Evolutionary conservation across 1,140 invertebrate species (phyloP).

Genomic region (Nixonia krombeini): DNA sequence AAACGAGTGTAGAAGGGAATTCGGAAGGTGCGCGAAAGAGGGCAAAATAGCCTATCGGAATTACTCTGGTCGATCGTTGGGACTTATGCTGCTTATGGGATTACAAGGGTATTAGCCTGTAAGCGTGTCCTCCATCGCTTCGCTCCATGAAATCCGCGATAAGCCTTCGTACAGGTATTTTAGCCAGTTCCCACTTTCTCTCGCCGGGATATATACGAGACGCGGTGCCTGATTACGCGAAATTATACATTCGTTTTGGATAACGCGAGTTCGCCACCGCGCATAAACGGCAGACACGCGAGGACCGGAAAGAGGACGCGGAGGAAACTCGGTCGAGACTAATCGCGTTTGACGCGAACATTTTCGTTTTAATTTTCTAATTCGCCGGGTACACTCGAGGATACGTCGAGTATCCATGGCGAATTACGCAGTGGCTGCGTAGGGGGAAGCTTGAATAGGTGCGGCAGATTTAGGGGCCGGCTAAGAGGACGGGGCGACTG

Average conservation of each 20-base stretch:
- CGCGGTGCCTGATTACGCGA: slow-evolving; percentile 16
- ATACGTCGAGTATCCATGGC: slow-evolving; percentile 26
- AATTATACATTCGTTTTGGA: slow-evolving; percentile 28
- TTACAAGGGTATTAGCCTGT: slow-evolving; percentile 61
- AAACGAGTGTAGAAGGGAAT: slow-evolving; percentile 10
- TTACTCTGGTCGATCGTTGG: slow-evolving; percentile 63
- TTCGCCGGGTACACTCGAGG: not conserved
- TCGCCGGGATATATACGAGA: slow-evolving; percentile 26
- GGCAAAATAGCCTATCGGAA: slow-evolving; percentile 57
- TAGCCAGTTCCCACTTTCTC: slow-evolving; percentile 47
- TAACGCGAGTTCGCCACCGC: not conserved
- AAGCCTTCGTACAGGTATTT: slow-evolving; percentile 50
- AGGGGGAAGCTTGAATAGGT: slow-evolving; percentile 44
- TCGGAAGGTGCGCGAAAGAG: slow-evolving; percentile 30
- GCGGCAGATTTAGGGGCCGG: slow-evolving; percentile 45
- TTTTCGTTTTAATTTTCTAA: not conserved
- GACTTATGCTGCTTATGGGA: slow-evolving; percentile 67
- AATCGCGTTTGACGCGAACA: not conserved
- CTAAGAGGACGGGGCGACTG: slow-evolving; percentile 34
- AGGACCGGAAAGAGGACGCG: not conserved
- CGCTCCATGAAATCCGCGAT: slow-evolving; percentile 49
- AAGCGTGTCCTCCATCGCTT: slow-evolving; percentile 60
- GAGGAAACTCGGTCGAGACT: not conserved
- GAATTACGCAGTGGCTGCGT: slow-evolving; percentile 39
- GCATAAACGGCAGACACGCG: not conserved